A percentile compares a stretch with the other conserved stretches of the same genome.
Evolutionary conservation across 2,797 vertebrate species (phyloP).

Genomic region (Rhabdomys pumilio): DNA sequence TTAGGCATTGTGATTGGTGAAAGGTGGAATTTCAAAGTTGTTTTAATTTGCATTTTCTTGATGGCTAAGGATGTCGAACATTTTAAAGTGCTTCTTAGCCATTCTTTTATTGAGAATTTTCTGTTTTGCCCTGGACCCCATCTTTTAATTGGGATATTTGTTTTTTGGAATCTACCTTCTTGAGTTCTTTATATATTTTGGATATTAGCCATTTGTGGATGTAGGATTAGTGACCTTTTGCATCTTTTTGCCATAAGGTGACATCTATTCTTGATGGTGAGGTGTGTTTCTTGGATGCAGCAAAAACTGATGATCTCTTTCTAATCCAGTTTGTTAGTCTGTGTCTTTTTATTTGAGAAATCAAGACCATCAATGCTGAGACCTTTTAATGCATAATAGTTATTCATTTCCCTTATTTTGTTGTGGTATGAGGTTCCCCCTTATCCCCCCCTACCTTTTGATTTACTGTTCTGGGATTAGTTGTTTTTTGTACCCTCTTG

Average conservation of each 20-base stretch:
- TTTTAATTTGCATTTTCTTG: too few species aligned
- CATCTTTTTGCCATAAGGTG: background rate
- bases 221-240: background rate
- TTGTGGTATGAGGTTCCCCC: background rate
- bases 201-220: too few species aligned
- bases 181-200: too few species aligned
- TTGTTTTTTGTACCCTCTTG: background rate
- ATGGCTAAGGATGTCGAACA: too few species aligned
- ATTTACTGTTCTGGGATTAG: background rate
- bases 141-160: too few species aligned
- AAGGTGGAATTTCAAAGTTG: too few species aligned
- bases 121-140: too few species aligned
- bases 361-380: background rate
- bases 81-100: too few species aligned
- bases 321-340: background rate
- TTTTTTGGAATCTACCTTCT: too few species aligned
- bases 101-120: too few species aligned
- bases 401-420: background rate
- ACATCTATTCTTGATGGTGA: background rate
- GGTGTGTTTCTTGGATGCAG: background rate
- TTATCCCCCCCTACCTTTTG: background rate
- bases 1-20: too few species aligned
- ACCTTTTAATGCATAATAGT: background rate
- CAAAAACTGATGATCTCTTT: background rate
- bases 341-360: background rate